These are phyloP conservation scores for Daktulosphaira vitifoliae DNA, from an alignment of 1,140 invertebrate genomes.

Conservation along the genomic window DNA sequence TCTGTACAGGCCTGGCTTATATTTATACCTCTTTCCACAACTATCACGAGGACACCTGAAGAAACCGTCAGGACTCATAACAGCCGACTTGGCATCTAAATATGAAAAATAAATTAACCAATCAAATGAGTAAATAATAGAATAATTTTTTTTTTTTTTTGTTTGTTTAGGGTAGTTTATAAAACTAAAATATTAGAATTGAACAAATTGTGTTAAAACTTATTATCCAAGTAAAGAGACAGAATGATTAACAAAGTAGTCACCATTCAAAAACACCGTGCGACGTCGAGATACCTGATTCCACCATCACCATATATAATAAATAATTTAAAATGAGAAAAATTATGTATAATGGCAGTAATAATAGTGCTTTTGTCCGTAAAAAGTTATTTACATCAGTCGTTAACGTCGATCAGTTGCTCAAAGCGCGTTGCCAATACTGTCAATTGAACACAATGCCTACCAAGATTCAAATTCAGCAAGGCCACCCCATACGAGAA, in stretches of 20 bases:
- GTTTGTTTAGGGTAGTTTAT: neutral
- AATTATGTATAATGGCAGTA: neutral
- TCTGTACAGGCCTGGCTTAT: conserved; percentile 48
- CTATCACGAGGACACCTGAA: conserved; percentile 40
- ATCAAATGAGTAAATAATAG: neutral
- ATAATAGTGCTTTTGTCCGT: neutral
- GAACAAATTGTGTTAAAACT: too few species aligned
- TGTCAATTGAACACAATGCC: too few species aligned
- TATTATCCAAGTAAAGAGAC: too few species aligned
- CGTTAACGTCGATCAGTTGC: too few species aligned
- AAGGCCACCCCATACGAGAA: too few species aligned
- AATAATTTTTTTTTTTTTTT: neutral
- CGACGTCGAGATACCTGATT: too few species aligned
- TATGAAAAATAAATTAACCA: conserved; percentile 10
- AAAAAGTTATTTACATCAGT: too few species aligned
- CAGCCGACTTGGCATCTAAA: conserved; percentile 14
- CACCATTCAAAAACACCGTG: too few species aligned
- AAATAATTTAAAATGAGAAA: conserved; percentile 4
- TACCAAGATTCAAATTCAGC: too few species aligned
- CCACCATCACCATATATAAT: conserved; percentile 16
- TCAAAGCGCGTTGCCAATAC: too few species aligned
- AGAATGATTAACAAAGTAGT: too few species aligned
- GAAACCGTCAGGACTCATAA: conserved; percentile 37
- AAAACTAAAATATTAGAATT: too few species aligned
- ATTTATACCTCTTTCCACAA: conserved; percentile 45